A percentile compares a stretch with the other conserved stretches of the same genome.
Conservation (phyloP, 2,113 vertebrate species). For the Sardina pilchardus region DNA sequence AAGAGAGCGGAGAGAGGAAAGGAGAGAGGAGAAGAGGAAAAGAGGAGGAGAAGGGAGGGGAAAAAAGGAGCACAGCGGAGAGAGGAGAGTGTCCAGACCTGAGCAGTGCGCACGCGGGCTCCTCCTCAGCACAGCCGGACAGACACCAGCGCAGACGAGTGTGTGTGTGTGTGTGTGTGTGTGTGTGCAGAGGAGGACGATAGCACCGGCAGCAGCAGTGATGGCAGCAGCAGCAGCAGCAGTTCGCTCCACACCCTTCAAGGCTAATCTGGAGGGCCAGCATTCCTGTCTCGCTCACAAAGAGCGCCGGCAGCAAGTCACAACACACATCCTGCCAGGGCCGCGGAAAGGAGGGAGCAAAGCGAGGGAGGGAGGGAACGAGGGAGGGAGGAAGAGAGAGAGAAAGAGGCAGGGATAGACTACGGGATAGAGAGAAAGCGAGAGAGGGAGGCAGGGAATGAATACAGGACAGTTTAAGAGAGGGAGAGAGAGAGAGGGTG, state of each 20-base stretch:
- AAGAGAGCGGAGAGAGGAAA: not conserved
- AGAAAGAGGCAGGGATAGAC: slow-evolving; percentile 25
- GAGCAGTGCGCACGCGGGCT: slow-evolving; percentile 22
- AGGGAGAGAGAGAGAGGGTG: not conserved
- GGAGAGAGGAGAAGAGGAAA: not conserved
- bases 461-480: no score
- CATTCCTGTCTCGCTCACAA: slow-evolving; percentile 57
- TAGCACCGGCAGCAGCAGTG: not conserved
- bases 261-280: slow-evolving; percentile 52
- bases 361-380: slow-evolving; percentile 16
- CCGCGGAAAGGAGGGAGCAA: slow-evolving; percentile 34
- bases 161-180: not conserved
- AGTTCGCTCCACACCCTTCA: slow-evolving; percentile 50
- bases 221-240: not conserved
- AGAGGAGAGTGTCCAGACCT: slow-evolving; percentile 16
- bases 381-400: slow-evolving; percentile 18
- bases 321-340: slow-evolving; percentile 54
- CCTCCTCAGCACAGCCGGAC: slow-evolving; percentile 22
- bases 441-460: not conserved
- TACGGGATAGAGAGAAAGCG: not conserved
- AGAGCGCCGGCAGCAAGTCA: slow-evolving; percentile 54
- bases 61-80: no score
- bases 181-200: not conserved
- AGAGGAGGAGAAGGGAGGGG: not conserved
- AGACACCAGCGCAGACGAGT: slow-evolving; percentile 17